Evolutionary conservation across 2,797 vertebrate species (phyloP), one percentile per base, ranked within the genome.

Genomic region (Macroramphosus scolopax): DNA sequence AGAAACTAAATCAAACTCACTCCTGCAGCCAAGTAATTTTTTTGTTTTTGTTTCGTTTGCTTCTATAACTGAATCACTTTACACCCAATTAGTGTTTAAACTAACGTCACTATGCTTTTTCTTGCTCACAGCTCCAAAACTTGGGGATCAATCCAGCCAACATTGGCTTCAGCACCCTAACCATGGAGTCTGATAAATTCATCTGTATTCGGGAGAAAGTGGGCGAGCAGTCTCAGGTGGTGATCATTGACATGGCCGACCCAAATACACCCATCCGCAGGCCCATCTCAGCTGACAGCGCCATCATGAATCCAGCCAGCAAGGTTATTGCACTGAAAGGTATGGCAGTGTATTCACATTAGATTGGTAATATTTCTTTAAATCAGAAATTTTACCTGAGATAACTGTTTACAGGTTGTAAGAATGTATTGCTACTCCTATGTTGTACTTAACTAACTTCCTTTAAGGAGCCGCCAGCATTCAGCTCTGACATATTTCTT

Each of bases 101-200:
- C 12, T 64, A 49, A 70, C 24, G 2, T 10, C 2, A 9, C 7
- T 1, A 1, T 12, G 1, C 0, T 2, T 38, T 12, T 30, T 17
- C 1, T 1, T 45, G 13, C 63, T 22, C 56, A 30, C 55, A 98
- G 96, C 96, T 98, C 91, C 96, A 98, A 89, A 98, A 97, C 76
- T 78, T 98, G 80, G 96, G 96, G 69, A 97, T 98, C 63, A 98
- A 98, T 83, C 96, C 96, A 24, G 93, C 95, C 67, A 98, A 98
- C 86, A 98, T 98, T 26, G 96, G 96, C 62, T 98, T 98, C 84
- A 98, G 96, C 88, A 98, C 96, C 70, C 87, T 98, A 22, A 98
- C 96, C 10, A 98, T 98, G 96, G 96, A 98, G 85, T 98, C 96
- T 3, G 96, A 98, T 78, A 98, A 98, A 82, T 98, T 98, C 89